Base-by-base conservation (phyloP, 2,888 invertebrate species). In the Acleris literana region DNA sequence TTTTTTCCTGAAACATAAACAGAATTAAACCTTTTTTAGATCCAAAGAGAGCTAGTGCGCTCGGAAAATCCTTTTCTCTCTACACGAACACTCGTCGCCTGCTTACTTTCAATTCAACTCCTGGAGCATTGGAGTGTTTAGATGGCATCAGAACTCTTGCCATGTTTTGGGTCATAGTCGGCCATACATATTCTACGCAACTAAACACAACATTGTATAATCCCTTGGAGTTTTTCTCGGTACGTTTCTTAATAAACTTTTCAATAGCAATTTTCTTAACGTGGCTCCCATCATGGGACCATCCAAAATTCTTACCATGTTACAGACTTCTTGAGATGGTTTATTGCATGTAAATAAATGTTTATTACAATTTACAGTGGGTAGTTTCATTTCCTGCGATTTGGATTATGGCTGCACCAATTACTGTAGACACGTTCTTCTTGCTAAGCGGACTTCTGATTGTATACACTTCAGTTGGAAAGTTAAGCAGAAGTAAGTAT, bases 361-460 rank as follows among this genome's bases (percentile, higher is more conserved):
- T 18, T 16, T 48, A 43, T 9, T 33, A 9, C 16, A n/a, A 46
- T 62, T 87, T 79, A 33, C 74, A 93, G 92, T 91, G 87, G 84
- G 72, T 85, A 16, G 69, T 70, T 5, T 82, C 84, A 3, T 67
- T 77, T 0, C n/a, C 65, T 2, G 70, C 80, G 61, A 81, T 88
- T 76, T 93, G 79, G 94, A 86, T 75, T 73, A 82, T 84, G 4
- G 70, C 85, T 16, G 88, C 76, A 0, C 80, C 93, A 0, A 89
- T 94, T 2, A 92, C 94, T 13, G 95, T 95, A 1, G 95, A 95
- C 71, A 94, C 95, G 0, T 95, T 95, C 81, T 94, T 95, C 73
- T 75, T 83, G 74, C 68, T 90, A 22, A 85, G 84, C 63, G 90
- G 90, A 5, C 71, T 90, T 18, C 71, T 90, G 0, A 68, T 90